A percentile compares a stretch with the other conserved stretches of the same genome.
Conservation (phyloP, 2,797 vertebrate genomes). For the Aphelocoma californica region DNA sequence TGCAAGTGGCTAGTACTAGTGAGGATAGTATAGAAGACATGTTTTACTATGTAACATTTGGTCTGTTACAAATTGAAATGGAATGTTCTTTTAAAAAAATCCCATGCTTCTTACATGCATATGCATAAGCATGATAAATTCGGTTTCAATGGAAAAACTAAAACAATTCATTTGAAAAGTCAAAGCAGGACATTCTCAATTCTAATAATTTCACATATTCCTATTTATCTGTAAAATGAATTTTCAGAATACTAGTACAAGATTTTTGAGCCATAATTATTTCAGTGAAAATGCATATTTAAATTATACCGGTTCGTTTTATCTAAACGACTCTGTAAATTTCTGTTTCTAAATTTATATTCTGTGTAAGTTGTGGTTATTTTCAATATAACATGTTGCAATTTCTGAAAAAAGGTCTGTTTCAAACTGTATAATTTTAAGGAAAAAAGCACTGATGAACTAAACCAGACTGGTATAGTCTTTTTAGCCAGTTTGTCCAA, state of each 20-base stretch:
- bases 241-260: not conserved
- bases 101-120: fast-evolving
- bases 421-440: not conserved
- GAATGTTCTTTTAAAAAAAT: not conserved
- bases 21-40: not conserved
- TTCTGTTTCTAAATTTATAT: not conserved
- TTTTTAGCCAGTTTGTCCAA: not conserved
- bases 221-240: not conserved
- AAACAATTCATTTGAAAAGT: not conserved
- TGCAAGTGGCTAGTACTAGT: not conserved
- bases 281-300: not conserved
- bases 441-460: not conserved
- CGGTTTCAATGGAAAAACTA: not conserved
- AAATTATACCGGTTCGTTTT: not conserved
- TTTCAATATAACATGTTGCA: not conserved
- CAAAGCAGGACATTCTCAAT: not conserved
- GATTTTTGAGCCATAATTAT: not conserved
- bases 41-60: not conserved
- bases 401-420: not conserved
- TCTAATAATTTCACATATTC: not conserved
- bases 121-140: not conserved
- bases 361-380: not conserved
- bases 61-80: not conserved
- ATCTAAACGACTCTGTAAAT: not conserved
- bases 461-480: not conserved